phyloP scores from a whole-genome alignment of 1,140 invertebrate species.

The Leucophenga varia region DNA sequence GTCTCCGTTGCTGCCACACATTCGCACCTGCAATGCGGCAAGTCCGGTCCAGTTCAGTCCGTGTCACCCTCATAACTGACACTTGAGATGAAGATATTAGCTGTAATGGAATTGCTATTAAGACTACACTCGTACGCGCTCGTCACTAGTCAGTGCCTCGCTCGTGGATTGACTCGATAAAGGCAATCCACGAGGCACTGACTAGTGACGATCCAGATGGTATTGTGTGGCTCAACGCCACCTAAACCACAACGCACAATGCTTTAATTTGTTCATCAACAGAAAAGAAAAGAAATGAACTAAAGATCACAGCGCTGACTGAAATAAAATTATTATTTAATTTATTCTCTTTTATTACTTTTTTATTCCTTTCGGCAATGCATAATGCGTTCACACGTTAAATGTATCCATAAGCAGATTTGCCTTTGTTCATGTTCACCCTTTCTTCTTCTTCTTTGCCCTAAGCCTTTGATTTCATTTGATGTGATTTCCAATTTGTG shows the following conservation, averaged over 20 bases:
- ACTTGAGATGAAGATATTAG: slow-evolving; percentile 54
- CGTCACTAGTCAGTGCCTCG: slow-evolving; percentile 18
- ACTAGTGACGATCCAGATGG: too few relatives aligned
- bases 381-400: neutral
- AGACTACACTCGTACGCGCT: slow-evolving; percentile 19
- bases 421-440: slow-evolving; percentile 3
- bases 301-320: too few relatives aligned
- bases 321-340: slow-evolving; percentile 51
- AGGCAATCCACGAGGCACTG: too few relatives aligned
- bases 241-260: too few relatives aligned
- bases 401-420: neutral
- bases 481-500: slow-evolving; percentile 13
- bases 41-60: too few relatives aligned
- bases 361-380: slow-evolving; percentile 10
- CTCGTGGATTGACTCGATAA: too few relatives aligned
- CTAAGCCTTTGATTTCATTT: slow-evolving; percentile 5
- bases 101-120: slow-evolving; percentile 53
- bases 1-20: neutral
- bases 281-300: slow-evolving; percentile 11
- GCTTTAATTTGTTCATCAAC: slow-evolving; percentile 48
- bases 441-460: neutral
- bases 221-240: neutral
- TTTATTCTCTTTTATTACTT: slow-evolving; percentile 30
- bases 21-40: slow-evolving; percentile 11
- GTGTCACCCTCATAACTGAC: slow-evolving; percentile 48